These are phyloP conservation scores for Cryptoblepharus egeriae DNA, from an alignment of 2,797 vertebrate genomes.

Conservation along the genomic window DNA sequence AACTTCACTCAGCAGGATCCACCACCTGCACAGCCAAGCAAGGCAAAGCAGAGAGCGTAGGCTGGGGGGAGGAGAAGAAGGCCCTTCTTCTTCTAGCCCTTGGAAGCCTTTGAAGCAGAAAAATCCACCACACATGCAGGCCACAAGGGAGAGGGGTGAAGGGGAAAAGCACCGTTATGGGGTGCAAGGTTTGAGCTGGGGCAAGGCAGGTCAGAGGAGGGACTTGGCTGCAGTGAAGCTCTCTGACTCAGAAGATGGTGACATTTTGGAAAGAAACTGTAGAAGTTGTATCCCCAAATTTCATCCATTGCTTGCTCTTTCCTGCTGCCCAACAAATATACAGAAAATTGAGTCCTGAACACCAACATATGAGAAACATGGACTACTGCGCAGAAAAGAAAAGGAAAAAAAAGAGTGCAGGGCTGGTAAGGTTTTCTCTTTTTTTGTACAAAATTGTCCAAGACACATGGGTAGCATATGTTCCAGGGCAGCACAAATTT, in stretches of 20 bases:
- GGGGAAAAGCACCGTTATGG: conserved; percentile 34
- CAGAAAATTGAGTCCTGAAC: conserved; percentile 73
- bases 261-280: conserved; percentile 62
- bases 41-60: conserved; percentile 58
- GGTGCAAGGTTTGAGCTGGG: conserved; percentile 61
- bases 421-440: conserved; percentile 15
- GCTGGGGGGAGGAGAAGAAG: background rate
- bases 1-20: conserved; percentile 49
- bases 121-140: conserved; percentile 65
- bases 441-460: conserved; percentile 71
- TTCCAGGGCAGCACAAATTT: conserved; percentile 52
- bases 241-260: conserved; percentile 29
- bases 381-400: conserved; percentile 64
- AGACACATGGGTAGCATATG: conserved; percentile 65
- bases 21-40: conserved; percentile 56
- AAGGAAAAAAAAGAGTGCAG: conserved; percentile 20
- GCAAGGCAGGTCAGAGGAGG: conserved; percentile 28
- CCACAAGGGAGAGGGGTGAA: conserved; percentile 33
- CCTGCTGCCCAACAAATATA: conserved; percentile 64
- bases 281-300: conserved; percentile 61
- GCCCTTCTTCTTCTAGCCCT: conserved; percentile 19
- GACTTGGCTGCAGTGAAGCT: conserved; percentile 31
- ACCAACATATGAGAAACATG: conserved; percentile 73
- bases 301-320: conserved; percentile 70
- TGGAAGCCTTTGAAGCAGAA: conserved; percentile 18